These are phyloP conservation scores for Tragelaphus strepsiceros DNA, from an alignment of 2,113 vertebrate genomes.

Conservation along the genomic window DNA sequence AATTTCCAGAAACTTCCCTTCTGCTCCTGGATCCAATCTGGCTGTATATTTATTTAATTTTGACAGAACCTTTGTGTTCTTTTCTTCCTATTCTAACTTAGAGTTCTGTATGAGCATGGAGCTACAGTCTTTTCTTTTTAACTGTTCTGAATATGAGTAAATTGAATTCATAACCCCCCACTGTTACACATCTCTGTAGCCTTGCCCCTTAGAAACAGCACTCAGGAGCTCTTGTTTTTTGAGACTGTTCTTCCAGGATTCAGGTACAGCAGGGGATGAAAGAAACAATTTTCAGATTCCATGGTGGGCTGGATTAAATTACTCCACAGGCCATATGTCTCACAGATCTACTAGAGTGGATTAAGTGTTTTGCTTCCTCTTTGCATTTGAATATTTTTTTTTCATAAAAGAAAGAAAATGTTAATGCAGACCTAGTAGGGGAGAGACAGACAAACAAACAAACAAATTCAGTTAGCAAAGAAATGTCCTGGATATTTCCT, in stretches of 20 bases:
- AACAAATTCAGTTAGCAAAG: conserved; percentile 5
- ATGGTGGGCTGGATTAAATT: conserved; percentile 37
- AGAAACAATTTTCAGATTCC: conserved; percentile 62
- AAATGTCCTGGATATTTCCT: background rate
- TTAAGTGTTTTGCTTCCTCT: conserved; percentile 52
- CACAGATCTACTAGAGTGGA: conserved; percentile 27
- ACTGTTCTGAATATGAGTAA: conserved; percentile 61
- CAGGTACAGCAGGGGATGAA: conserved; percentile 55
- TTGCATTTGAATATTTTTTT: conserved; percentile 17
- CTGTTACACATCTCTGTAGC: conserved; percentile 33
- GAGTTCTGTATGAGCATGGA: background rate
- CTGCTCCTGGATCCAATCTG: background rate
- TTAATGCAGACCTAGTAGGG: background rate
- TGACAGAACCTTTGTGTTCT: conserved; percentile 25
- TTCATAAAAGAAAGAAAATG: conserved; percentile 55
- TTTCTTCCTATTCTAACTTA: background rate
- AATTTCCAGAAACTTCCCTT: conserved; percentile 31
- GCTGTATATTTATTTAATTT: conserved; percentile 9
- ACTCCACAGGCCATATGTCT: conserved; percentile 45
- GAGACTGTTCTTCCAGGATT: conserved; percentile 58
- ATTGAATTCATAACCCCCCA: conserved; percentile 65
- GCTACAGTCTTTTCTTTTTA: conserved; percentile 36
- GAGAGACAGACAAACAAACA: conserved; percentile 56
- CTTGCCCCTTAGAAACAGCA: conserved; percentile 40
- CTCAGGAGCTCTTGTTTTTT: conserved; percentile 62